These are phyloP conservation scores for Acrocephalus kingi DNA, from an alignment of 2,113 vertebrate genomes.

Conservation along the genomic window DNA sequence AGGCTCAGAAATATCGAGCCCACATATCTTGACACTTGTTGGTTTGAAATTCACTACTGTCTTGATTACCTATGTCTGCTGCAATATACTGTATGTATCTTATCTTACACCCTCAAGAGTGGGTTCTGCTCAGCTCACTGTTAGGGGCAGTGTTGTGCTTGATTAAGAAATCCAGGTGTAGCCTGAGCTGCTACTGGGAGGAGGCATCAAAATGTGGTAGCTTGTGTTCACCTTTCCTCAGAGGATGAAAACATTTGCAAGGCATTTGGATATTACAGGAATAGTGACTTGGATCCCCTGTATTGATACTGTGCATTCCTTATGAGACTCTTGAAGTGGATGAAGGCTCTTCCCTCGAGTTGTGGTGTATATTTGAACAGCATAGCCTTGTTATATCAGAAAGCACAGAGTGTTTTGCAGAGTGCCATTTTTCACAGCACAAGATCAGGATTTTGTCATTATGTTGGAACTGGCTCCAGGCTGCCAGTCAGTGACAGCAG, in stretches of 20 bases:
- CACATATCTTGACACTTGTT: not conserved
- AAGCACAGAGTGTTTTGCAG: not conserved
- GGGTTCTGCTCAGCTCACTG: not conserved
- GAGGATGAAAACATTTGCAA: not conserved
- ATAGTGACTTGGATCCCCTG: not conserved
- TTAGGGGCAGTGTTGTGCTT: not conserved
- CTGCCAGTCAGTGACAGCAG: conserved; percentile 26
- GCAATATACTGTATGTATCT: not conserved
- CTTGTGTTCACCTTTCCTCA: not conserved
- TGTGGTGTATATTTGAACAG: conserved; percentile 20
- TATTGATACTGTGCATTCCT: not conserved
- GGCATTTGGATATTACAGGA: not conserved
- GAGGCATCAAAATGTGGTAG: not conserved
- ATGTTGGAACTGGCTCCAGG: conserved; percentile 16
- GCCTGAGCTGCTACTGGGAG: not conserved
- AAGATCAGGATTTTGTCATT: not conserved
- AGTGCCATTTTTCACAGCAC: conserved; percentile 9
- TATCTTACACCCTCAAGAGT: not conserved
- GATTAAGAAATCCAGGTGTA: not conserved
- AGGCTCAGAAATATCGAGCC: no score
- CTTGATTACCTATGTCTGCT: not conserved
- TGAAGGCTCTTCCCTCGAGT: not conserved
- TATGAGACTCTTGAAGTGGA: not conserved
- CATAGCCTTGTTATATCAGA: not conserved
- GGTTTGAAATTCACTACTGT: not conserved